Base-by-base conservation (phyloP, 2,797 vertebrate genomes). In the Microchirus variegatus region DNA sequence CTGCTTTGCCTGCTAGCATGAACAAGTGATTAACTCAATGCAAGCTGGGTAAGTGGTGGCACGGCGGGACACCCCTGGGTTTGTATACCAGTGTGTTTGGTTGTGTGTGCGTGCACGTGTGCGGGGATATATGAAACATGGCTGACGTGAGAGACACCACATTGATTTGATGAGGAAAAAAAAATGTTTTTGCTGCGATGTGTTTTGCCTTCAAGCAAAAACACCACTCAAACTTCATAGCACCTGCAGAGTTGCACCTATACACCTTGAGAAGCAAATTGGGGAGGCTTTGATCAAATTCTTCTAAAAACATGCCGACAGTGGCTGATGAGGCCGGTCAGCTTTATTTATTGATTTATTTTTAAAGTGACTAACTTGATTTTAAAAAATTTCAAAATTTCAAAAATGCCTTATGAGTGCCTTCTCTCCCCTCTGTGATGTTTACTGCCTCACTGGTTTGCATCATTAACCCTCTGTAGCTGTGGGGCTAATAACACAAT, bases 391-490 rank as follows among this genome's bases (percentile, higher is more conserved):
- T n/a, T n/a, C n/a, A n/a, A n/a, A n/a, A n/a, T n/a, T n/a, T 36
- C 9, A 45, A 31, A 22, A 10, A 10, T 8, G 2, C 5, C 1
- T 59, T n/a, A 67, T 13, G 43, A 38, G 49, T 3, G 0, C 43
- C 54, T 17, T 22, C 49, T 43, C 45, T 47, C 31, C 18, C 26
- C 14, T 44, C 36, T 47, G 9, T 38, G 52, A 41, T 71, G 81
- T 82, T 83, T 81, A 60, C 75, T 51, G 59, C 62, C 65, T 63
- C 55, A 15, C 47, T 65, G 60, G 61, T 75, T 60, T 77, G 83
- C 82, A 74, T 86, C 85, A 84, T 82, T 87, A 81, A 75, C 75
- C 65, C 46, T 74, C 18, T 69, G 67, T 86, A 69, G 80, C 85
- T 78, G 42, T 49, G 59, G 78, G 83, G 73, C 77, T 84, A 74